Evolutionary conservation across 2,797 vertebrate species (phyloP).

Genomic region (Notamacropus eugenii): DNA sequence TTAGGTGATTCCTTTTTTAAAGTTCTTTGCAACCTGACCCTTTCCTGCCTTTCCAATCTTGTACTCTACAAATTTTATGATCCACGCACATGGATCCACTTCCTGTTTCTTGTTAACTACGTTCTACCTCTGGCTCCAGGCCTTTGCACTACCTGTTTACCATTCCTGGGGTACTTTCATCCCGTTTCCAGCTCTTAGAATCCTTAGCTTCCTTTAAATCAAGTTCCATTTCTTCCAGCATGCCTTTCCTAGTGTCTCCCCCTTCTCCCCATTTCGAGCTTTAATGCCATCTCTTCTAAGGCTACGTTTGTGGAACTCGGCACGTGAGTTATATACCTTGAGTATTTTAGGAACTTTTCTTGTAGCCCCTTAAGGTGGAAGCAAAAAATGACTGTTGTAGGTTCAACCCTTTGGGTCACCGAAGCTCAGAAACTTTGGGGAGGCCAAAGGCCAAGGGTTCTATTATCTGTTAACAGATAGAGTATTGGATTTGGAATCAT

Average conservation of each 20-base stretch:
- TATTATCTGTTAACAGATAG: not conserved
- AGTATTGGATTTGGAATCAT: not conserved
- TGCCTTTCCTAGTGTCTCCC: not conserved
- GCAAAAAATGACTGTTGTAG: not conserved
- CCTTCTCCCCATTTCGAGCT: not conserved
- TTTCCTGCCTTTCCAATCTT: not conserved
- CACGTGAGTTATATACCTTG: not conserved
- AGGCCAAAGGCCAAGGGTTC: not conserved
- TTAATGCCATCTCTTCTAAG: not conserved
- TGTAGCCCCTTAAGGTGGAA: not conserved
- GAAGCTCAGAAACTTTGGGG: not conserved
- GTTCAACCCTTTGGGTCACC: not conserved
- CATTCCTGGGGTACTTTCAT: not conserved
- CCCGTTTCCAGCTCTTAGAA: not conserved
- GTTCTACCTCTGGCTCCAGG: not conserved
- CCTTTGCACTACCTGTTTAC: not conserved
- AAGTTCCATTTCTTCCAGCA: not conserved
- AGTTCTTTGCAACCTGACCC: not conserved
- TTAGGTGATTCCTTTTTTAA: not conserved
- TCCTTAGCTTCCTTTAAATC: not conserved
- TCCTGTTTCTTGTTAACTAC: not conserved
- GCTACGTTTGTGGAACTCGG: not conserved
- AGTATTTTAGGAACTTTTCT: not conserved
- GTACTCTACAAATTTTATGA: not conserved
- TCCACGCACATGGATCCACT: not conserved